Evolutionary conservation across 1,140 invertebrate species (phyloP).

Genomic region (Cotesia vestalis): DNA sequence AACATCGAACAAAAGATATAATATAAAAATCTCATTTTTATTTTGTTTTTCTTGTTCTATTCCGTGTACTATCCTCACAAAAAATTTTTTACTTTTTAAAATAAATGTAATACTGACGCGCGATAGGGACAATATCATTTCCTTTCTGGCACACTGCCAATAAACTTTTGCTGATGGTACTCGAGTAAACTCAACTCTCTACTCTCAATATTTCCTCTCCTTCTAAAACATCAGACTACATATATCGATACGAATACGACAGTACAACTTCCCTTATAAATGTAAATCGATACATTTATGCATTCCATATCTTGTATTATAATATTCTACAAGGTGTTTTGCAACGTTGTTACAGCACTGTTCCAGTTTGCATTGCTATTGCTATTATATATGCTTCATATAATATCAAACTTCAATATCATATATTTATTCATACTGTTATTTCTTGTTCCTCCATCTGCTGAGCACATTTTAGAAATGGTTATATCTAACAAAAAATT

Average conservation of each 20-base stretch:
- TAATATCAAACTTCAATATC: too few relatives aligned
- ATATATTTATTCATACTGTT: conserved; percentile 25
- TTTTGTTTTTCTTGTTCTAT: too few relatives aligned
- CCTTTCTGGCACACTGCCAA: conserved; percentile 41
- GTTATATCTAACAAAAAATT: neutral
- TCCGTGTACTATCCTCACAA: too few relatives aligned
- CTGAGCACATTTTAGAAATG: neutral
- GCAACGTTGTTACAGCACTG: neutral
- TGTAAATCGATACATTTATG: conserved; percentile 45
- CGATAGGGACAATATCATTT: conserved; percentile 39
- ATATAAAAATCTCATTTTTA: too few relatives aligned
- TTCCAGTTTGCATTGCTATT: conserved; percentile 7
- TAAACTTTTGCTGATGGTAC: conserved; percentile 37
- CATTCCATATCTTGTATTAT: conserved; percentile 44
- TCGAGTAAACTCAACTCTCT: neutral
- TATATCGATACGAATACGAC: conserved; percentile 16
- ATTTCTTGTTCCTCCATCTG: neutral
- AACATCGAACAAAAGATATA: neutral
- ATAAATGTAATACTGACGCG: conserved; percentile 16
- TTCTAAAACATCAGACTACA: conserved; percentile 16
- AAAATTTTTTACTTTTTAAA: too few relatives aligned
- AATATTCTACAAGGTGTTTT: conserved; percentile 39
- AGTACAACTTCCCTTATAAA: conserved; percentile 29
- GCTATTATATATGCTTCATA: too few relatives aligned
- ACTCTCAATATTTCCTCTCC: conserved; percentile 6